Conservation (phyloP, 2,888 invertebrate species). For the Lithophane leautieri region DNA sequence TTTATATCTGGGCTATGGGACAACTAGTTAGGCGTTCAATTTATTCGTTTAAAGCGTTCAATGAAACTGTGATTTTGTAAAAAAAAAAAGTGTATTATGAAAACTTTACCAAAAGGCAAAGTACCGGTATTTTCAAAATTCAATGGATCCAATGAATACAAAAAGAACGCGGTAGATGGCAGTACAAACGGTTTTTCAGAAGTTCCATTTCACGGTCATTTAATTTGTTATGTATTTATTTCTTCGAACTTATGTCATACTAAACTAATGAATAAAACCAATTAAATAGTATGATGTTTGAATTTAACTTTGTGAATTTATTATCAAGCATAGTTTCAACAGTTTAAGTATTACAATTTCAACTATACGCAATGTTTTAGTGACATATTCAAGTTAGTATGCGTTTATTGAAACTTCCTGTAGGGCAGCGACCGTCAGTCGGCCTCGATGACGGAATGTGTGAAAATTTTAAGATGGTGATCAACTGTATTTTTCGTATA, state of each 20-base stretch:
- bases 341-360: background rate
- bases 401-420: conserved; percentile 74
- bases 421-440: conserved; percentile 89
- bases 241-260: no score
- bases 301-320: no score
- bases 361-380: background rate
- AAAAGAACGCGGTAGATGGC: conserved; percentile 48
- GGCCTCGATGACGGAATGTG: conserved; percentile 90
- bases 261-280: background rate
- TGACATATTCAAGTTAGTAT: conserved; percentile 49
- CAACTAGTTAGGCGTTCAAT: background rate
- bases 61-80: no score
- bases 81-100: no score
- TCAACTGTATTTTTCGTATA: conserved; percentile 85
- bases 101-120: conserved; percentile 12
- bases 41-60: no score
- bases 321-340: background rate
- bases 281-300: rapidly evolving
- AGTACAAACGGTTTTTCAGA: background rate
- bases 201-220: conserved; percentile 39
- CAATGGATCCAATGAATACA: conserved; percentile 7
- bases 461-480: conserved; percentile 89
- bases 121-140: conserved; percentile 39
- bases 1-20: no score
- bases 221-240: background rate